Conservation (phyloP, 2,113 vertebrate genomes). For the Calyptommatus sinebrachiatus region DNA sequence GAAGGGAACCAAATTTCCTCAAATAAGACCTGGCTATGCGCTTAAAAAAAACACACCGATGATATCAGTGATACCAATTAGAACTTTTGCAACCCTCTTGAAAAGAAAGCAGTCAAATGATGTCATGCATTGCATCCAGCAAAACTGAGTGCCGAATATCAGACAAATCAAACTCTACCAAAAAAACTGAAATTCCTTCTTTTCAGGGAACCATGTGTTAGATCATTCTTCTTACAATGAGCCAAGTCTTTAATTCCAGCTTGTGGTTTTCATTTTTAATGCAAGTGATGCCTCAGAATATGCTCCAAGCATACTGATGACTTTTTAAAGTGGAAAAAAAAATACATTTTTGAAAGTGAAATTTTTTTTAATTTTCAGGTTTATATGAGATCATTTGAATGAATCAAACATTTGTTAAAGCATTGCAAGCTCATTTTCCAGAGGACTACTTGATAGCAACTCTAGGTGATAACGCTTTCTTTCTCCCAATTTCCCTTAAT, state of each 20-base stretch:
- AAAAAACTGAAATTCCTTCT: slow-evolving; percentile 14
- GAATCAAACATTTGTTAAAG: background rate
- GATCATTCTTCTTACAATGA: background rate
- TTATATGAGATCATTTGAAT: background rate
- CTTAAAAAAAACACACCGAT: background rate
- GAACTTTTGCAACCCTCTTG: slow-evolving; percentile 2
- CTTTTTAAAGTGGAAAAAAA: slow-evolving; percentile 15
- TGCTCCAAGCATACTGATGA: background rate
- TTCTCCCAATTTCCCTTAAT: background rate
- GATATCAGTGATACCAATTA: slow-evolving; percentile 3
- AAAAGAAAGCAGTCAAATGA: slow-evolving; percentile 29
- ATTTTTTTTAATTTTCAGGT: background rate
- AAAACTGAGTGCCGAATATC: background rate
- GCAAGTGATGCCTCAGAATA: slow-evolving; percentile 24
- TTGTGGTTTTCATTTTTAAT: slow-evolving; percentile 14
- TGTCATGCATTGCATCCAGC: background rate
- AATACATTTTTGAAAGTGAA: background rate
- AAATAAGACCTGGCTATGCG: too few species aligned
- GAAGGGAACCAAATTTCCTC: too few species aligned
- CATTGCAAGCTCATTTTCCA: background rate
- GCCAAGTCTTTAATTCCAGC: slow-evolving; percentile 13
- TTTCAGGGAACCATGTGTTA: background rate
- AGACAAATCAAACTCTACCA: slow-evolving; percentile 13
- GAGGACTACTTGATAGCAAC: background rate
- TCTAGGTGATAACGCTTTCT: background rate